Conservation (phyloP, 2,113 vertebrate species). For the Menura novaehollandiae region DNA sequence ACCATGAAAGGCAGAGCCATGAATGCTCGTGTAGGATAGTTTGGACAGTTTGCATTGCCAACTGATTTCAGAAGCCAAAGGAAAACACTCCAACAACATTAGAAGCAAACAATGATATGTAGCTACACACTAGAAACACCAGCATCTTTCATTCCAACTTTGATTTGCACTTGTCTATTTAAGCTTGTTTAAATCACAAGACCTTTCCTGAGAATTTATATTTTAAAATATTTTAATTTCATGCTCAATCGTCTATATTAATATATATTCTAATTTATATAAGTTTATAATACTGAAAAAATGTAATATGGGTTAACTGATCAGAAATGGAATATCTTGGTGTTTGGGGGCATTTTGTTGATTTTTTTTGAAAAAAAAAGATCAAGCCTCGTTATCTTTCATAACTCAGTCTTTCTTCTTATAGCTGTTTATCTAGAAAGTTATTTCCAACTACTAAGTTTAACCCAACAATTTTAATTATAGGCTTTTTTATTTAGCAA, state of each 20-base stretch:
- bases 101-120: background rate
- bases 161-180: background rate
- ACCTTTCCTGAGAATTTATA: background rate
- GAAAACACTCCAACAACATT: background rate
- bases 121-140: background rate
- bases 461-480: background rate
- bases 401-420: background rate
- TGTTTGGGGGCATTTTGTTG: background rate
- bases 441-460: background rate
- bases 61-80: background rate
- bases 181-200: background rate
- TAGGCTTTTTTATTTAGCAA: background rate
- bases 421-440: background rate
- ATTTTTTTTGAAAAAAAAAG: accelerated
- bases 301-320: background rate
- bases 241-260: background rate
- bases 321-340: background rate
- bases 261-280: background rate
- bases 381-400: background rate
- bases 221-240: background rate
- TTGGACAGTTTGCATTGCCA: background rate
- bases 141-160: background rate
- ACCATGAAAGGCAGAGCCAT: background rate
- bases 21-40: background rate
- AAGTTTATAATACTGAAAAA: background rate